Conservation (phyloP, 1,140 invertebrate species). For the Periplaneta americana region DNA sequence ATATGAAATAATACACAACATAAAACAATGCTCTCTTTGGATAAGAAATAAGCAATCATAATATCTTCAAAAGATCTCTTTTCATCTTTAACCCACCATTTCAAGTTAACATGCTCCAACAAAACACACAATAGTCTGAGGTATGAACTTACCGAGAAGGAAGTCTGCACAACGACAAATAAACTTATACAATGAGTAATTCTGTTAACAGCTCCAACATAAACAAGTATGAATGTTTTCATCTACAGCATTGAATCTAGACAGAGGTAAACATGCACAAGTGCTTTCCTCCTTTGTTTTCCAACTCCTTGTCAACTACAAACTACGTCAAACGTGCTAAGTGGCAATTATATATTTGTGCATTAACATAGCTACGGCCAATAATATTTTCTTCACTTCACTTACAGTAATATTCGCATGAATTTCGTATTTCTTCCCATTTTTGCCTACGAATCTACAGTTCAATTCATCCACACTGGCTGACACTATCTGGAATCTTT, state of each 20-base stretch:
- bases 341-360: background rate
- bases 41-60: too few species aligned
- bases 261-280: background rate
- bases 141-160: background rate
- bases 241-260: constrained; percentile 4
- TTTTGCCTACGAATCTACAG: constrained; percentile 92
- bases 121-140: too few species aligned
- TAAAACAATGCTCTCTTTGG: too few species aligned
- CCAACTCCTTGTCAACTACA: background rate
- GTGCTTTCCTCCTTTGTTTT: background rate
- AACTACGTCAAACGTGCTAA: background rate
- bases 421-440: constrained; percentile 92
- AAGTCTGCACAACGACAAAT: background rate
- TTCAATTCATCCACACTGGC: constrained; percentile 97
- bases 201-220: background rate
- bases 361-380: background rate
- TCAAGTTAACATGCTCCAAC: too few species aligned
- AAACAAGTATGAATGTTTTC: background rate
- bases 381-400: constrained; percentile 27
- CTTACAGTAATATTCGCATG: constrained; percentile 97
- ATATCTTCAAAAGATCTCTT: too few species aligned
- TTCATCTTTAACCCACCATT: too few species aligned
- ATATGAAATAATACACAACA: too few species aligned
- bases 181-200: background rate
- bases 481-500: constrained; percentile 93